Evolutionary conservation across 2,113 vertebrate genomes (phyloP).

Genomic region (Tringa solitaria): DNA sequence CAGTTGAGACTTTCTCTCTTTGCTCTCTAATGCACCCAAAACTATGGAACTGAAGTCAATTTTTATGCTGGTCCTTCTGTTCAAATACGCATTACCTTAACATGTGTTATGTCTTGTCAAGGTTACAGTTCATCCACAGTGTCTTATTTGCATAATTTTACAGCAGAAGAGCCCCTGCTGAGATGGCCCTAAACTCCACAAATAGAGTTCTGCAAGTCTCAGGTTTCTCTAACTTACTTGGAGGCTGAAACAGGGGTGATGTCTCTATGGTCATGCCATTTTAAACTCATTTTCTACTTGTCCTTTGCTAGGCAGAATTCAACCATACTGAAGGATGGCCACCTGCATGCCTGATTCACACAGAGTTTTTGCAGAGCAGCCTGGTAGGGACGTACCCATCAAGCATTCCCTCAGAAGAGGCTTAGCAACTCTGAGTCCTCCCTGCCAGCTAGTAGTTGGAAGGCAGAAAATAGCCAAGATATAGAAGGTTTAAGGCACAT

Average conservation of each 20-base stretch:
- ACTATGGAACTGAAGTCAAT: neutral
- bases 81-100: neutral
- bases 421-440: neutral
- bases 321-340: neutral
- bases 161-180: neutral
- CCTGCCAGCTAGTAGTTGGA: neutral
- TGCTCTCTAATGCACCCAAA: neutral
- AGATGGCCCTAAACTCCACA: neutral
- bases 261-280: neutral
- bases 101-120: neutral
- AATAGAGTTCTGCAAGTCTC: neutral
- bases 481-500: neutral
- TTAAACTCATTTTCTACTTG: neutral
- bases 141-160: neutral
- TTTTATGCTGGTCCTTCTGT: neutral
- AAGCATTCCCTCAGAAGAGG: neutral
- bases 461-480: neutral
- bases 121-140: neutral
- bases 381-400: neutral
- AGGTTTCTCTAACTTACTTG: neutral
- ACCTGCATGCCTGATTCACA: neutral
- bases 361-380: neutral
- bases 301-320: neutral
- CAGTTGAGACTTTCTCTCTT: neutral
- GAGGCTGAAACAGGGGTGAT: neutral